Conservation (phyloP, 2,797 vertebrate species). For the Tokudaia muenninki region DNA sequence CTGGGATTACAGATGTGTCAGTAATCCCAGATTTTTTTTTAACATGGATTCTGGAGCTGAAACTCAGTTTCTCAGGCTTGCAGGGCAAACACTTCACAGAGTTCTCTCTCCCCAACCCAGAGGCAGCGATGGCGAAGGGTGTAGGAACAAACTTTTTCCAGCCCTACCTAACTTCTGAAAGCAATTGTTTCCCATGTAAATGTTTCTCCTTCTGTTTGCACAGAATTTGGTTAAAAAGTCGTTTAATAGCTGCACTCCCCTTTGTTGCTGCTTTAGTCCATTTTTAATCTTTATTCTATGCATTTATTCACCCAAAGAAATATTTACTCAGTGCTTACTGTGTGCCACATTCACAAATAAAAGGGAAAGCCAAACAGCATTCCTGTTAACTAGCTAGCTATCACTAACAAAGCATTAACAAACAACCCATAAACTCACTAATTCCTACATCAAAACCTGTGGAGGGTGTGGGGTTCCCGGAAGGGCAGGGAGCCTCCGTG, state of each 20-base stretch:
- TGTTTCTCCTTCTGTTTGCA: slow-evolving; percentile 4
- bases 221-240: slow-evolving; percentile 27
- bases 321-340: slow-evolving; percentile 15
- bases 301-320: slow-evolving; percentile 50
- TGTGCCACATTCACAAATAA: slow-evolving; percentile 28
- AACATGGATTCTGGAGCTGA: neutral
- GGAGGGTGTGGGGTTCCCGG: neutral
- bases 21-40: neutral
- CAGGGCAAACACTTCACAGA: neutral
- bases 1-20: neutral
- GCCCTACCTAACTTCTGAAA: slow-evolving; percentile 50
- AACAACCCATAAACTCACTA: slow-evolving; percentile 15
- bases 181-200: slow-evolving; percentile 46
- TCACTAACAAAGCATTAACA: slow-evolving; percentile 17
- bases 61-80: neutral
- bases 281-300: slow-evolving; percentile 27
- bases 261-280: neutral
- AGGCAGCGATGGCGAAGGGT: slow-evolving; percentile 9
- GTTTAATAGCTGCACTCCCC: neutral
- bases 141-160: slow-evolving; percentile 4
- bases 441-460: neutral
- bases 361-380: neutral
- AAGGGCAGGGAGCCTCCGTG: neutral
- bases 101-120: neutral
- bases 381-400: slow-evolving; percentile 13